Evolutionary conservation across 2,888 invertebrate species (phyloP).

Genomic region (Calephelis perditalis): DNA sequence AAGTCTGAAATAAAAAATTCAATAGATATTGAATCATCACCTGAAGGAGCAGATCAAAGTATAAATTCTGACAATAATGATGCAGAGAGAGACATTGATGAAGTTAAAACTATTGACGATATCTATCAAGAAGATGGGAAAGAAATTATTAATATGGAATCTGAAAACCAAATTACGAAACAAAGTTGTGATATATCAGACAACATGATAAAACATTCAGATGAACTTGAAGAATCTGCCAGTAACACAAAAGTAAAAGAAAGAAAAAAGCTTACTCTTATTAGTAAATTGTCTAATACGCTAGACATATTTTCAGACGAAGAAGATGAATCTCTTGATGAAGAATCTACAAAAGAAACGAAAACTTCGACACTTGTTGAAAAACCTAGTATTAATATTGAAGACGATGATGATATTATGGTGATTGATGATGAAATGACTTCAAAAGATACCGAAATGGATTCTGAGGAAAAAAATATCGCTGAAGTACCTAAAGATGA

Average conservation of each 20-base stretch:
- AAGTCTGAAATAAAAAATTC: slow-evolving; percentile 4
- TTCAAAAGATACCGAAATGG: slow-evolving; percentile 29
- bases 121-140: background rate
- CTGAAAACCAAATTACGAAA: slow-evolving; percentile 16
- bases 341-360: slow-evolving; percentile 23
- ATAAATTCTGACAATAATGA: slow-evolving; percentile 8
- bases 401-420: slow-evolving; percentile 63
- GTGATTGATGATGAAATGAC: slow-evolving; percentile 55
- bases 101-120: background rate
- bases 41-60: slow-evolving; percentile 8
- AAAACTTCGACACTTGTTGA: slow-evolving; percentile 24
- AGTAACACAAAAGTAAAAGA: slow-evolving; percentile 16
- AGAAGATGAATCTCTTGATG: slow-evolving; percentile 45
- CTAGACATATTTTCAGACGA: slow-evolving; percentile 64
- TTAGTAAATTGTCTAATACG: slow-evolving; percentile 56
- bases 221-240: background rate
- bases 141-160: slow-evolving; percentile 15
- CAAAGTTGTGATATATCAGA: background rate
- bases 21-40: slow-evolving; percentile 6
- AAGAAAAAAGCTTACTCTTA: slow-evolving; percentile 32
- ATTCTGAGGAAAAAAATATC: slow-evolving; percentile 20
- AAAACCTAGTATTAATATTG: slow-evolving; percentile 54
- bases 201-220: background rate
- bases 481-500: slow-evolving; percentile 24
- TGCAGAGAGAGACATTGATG: slow-evolving; percentile 4